Conservation (phyloP, 2,113 vertebrate species). For the Rhinopomastus cyanomelas region DNA sequence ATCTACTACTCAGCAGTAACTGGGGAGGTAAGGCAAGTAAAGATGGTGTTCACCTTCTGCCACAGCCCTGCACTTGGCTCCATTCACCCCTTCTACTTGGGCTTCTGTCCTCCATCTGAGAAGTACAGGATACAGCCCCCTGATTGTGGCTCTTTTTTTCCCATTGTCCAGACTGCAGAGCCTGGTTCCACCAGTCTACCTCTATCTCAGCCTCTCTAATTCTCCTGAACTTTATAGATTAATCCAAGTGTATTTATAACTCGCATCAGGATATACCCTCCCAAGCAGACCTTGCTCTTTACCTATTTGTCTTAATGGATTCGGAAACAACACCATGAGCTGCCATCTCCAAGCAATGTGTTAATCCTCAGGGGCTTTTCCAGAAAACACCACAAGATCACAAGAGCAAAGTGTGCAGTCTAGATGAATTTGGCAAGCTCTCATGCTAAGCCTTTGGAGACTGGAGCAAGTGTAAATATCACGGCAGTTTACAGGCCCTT, state of each 20-base stretch:
- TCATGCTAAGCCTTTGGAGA: neutral
- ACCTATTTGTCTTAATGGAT: neutral
- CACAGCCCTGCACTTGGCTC: too few relatives aligned
- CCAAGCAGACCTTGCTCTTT: conserved; percentile 9
- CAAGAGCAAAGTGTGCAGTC: neutral
- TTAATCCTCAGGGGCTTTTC: neutral
- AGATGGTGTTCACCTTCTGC: too few relatives aligned
- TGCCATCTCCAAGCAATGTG: conserved; percentile 21
- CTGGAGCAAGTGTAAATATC: neutral
- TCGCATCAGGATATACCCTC: conserved; percentile 34
- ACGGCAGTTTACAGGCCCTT: neutral
- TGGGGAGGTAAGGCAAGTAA: too few relatives aligned
- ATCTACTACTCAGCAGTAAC: too few relatives aligned
- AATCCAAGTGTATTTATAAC: conserved; percentile 38
- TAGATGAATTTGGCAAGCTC: neutral
- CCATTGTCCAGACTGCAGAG: too few relatives aligned
- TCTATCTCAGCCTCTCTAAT: too few relatives aligned
- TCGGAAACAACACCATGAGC: conserved; percentile 2
- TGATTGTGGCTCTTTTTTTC: too few relatives aligned
- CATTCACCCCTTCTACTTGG: too few relatives aligned
- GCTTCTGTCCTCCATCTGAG: too few relatives aligned
- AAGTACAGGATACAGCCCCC: too few relatives aligned
- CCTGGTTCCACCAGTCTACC: too few relatives aligned
- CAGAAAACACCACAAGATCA: neutral
- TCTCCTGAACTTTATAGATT: conserved; percentile 46